Evolutionary conservation across 1,140 invertebrate genomes (phyloP).

Genomic region (Nomia melanderi): DNA sequence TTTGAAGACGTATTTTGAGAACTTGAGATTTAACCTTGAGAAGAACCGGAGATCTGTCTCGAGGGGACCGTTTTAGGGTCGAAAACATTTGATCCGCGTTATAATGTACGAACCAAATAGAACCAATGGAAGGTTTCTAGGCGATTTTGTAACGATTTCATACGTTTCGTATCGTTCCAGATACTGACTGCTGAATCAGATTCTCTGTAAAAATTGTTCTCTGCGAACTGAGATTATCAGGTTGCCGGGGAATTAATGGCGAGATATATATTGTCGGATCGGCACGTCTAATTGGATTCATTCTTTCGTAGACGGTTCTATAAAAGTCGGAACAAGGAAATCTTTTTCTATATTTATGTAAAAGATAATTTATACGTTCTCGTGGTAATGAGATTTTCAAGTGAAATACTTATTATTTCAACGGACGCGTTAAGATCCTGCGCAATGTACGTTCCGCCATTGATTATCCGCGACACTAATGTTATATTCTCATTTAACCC

Average conservation of each 20-base stretch:
- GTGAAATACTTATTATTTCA: not conserved
- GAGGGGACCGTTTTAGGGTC: not conserved
- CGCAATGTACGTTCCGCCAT: not conserved
- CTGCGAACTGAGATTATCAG: not conserved
- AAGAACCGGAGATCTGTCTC: too few species aligned
- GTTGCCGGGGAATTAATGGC: not conserved
- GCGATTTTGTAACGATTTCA: slow-evolving; percentile 46
- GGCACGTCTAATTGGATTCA: not conserved
- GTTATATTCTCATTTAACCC: not conserved
- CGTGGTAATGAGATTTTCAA: not conserved
- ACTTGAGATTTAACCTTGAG: not conserved
- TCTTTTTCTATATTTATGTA: too few species aligned
- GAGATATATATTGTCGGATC: not conserved
- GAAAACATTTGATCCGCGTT: slow-evolving; percentile 6
- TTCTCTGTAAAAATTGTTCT: not conserved
- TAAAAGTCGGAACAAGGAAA: too few species aligned
- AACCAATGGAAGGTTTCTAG: not conserved
- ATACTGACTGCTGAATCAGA: too few species aligned
- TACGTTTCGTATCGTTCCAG: slow-evolving; percentile 38
- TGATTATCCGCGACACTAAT: not conserved
- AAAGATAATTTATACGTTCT: too few species aligned
- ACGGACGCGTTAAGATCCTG: not conserved
- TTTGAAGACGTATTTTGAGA: slow-evolving; percentile 36
- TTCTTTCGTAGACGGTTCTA: too few species aligned
- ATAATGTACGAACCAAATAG: not conserved